Percentiles rank a stretch among this genome's conserved stretches.
Conservation (phyloP, 2,113 vertebrate genomes). For the Cathartes aura region DNA sequence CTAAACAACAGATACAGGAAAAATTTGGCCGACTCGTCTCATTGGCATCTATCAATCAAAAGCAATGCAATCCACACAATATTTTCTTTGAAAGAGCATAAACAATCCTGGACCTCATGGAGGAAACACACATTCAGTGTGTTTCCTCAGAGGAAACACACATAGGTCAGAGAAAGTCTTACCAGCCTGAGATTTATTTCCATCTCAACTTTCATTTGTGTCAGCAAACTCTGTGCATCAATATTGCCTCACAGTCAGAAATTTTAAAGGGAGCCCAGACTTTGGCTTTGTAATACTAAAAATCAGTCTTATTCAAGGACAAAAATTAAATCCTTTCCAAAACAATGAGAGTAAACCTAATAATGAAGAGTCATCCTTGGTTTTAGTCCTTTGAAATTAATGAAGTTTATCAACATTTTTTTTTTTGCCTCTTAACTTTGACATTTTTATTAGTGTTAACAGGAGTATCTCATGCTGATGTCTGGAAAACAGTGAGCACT, state of each 20-base stretch:
- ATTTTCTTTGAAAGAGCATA: neutral
- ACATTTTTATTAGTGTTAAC: neutral
- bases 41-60: neutral
- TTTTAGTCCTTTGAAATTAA: neutral
- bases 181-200: neutral
- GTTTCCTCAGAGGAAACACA: too few relatives aligned
- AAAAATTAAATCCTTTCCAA: neutral
- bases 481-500: neutral
- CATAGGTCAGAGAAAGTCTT: neutral
- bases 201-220: neutral
- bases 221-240: neutral
- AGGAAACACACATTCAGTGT: neutral
- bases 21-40: rapidly evolving
- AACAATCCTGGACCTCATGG: neutral
- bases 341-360: neutral
- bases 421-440: neutral
- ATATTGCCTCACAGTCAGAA: neutral
- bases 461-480: neutral
- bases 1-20: neutral
- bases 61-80: neutral
- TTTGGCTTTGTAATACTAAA: neutral
- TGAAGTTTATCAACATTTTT: neutral
- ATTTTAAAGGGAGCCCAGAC: neutral
- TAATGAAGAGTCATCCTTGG: neutral
- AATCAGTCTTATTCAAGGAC: neutral